A percentile compares a stretch with the other conserved stretches of the same genome.
Conservation (phyloP, 2,113 vertebrate species). For the Phalacrocorax carbo region DNA sequence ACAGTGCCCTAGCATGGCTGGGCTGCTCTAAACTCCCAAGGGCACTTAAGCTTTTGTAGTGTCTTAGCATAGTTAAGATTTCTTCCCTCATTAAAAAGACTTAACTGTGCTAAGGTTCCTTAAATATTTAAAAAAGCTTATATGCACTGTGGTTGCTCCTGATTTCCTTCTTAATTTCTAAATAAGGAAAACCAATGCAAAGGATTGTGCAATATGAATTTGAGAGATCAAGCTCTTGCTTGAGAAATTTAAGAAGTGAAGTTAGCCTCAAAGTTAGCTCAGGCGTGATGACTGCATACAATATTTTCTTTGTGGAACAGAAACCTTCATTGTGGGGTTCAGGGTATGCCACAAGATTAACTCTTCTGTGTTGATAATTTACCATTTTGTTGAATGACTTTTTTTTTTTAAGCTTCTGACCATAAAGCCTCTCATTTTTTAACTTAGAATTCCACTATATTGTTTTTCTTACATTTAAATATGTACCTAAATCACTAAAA, state of each 20-base stretch:
- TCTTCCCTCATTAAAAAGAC: background rate
- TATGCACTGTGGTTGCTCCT: background rate
- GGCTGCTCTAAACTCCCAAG: background rate
- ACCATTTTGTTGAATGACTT: background rate
- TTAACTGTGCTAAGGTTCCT: background rate
- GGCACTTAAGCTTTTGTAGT: background rate
- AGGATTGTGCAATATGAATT: background rate
- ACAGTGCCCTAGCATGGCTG: background rate
- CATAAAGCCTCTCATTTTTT: background rate
- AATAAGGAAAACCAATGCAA: background rate
- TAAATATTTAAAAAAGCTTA: background rate
- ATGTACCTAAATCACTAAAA: background rate
- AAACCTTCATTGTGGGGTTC: background rate
- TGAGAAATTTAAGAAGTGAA: background rate
- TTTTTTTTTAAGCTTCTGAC: background rate
- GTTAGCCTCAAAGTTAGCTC: background rate
- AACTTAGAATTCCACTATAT: background rate
- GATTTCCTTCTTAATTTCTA: background rate
- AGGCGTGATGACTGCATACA: background rate
- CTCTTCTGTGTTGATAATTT: background rate
- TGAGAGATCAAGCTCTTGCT: background rate
- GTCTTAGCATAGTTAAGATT: conserved; percentile 19
- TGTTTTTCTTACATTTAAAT: background rate
- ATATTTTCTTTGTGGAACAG: background rate
- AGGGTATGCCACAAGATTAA: background rate